phyloP scores from a whole-genome alignment of 2,113 vertebrate genomes.

The Elanus axillaris region DNA sequence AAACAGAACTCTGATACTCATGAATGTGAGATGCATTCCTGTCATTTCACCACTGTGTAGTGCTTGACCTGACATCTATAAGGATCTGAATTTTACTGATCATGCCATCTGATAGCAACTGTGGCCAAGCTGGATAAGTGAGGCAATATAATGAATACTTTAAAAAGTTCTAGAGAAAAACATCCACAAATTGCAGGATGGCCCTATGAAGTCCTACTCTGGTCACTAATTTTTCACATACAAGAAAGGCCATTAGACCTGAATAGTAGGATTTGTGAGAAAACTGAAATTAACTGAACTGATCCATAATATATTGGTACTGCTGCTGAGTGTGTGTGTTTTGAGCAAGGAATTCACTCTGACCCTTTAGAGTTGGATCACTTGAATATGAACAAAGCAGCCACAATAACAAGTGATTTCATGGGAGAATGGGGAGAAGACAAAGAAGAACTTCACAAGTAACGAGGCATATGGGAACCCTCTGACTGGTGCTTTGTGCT shows the following conservation, averaged over 20 bases:
- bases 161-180: background rate
- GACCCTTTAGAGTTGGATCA: background rate
- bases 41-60: background rate
- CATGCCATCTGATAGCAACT: background rate
- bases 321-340: accelerated
- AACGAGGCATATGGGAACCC: background rate
- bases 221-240: background rate
- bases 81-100: background rate
- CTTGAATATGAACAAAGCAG: background rate
- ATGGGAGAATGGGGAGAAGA: background rate
- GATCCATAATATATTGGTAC: background rate
- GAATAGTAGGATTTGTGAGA: background rate
- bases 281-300: background rate
- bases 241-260: background rate
- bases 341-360: background rate
- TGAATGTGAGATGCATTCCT: accelerated
- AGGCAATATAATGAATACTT: background rate
- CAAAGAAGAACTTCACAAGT: background rate
- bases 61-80: accelerated
- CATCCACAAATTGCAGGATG: background rate
- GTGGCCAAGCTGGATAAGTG: background rate
- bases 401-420: background rate
- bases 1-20: background rate
- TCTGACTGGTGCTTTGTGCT: background rate
- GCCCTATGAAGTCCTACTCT: background rate